Conservation (phyloP, 2,113 vertebrate genomes). For the Brachypteracias leptosomus region DNA sequence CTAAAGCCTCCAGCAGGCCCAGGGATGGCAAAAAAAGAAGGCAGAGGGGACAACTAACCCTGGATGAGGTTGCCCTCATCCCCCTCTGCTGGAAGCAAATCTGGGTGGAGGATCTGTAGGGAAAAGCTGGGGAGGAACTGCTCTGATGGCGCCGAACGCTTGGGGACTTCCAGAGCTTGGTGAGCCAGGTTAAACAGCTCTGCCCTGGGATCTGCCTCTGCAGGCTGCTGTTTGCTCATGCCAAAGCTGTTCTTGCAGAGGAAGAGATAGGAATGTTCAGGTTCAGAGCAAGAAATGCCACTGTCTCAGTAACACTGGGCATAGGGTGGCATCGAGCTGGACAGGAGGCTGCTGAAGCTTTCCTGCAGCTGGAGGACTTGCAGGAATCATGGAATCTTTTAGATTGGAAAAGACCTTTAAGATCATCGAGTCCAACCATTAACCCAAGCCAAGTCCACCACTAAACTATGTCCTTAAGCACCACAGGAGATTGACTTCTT, state of each 20-base stretch:
- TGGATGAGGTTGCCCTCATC: accelerated
- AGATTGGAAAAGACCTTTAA: not conserved
- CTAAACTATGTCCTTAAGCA: not conserved
- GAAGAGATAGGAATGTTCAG: not conserved
- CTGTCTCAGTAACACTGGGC: accelerated
- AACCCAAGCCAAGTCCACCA: not conserved
- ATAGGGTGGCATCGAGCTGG: accelerated
- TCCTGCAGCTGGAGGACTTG: slow-evolving; percentile 30
- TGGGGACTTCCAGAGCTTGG: not conserved
- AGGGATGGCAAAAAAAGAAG: not conserved
- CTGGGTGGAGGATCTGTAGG: not conserved
- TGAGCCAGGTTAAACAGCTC: accelerated
- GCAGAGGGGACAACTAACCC: accelerated
- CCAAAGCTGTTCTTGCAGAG: not conserved
- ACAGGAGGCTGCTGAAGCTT: accelerated
- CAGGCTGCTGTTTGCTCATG: not conserved
- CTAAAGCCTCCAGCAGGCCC: not conserved
- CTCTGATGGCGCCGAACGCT: accelerated
- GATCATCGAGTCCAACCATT: not conserved
- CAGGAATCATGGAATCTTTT: not conserved
- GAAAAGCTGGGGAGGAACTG: not conserved
- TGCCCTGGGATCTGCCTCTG: not conserved
- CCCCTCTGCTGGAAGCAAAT: accelerated
- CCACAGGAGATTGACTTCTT: not conserved
- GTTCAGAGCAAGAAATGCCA: not conserved